Percentiles rank a stretch among this genome's conserved stretches.
Evolutionary conservation across 53 echinoderm and acorn worm genomes (phyloP).

Genomic region (Zoroaster sp.): DNA sequence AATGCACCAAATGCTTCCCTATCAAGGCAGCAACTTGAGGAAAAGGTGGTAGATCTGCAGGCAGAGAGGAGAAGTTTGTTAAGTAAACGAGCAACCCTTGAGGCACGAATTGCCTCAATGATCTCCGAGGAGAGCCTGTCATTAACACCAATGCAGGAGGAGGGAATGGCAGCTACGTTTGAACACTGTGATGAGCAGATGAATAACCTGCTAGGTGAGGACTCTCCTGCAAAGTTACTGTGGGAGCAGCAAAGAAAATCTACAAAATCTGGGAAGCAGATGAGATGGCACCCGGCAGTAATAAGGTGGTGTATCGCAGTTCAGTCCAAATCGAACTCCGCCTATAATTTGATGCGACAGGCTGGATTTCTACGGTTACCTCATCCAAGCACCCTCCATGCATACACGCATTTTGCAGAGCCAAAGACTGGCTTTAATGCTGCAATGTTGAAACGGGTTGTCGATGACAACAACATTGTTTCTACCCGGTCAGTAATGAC

Average conservation of each 20-base stretch:
- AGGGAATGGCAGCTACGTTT: background rate
- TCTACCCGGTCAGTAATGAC: background rate
- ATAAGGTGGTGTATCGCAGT: constrained; percentile 44
- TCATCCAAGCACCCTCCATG: constrained; percentile 19
- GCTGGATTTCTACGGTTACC: constrained; percentile 17
- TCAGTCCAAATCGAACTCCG: background rate
- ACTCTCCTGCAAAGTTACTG: background rate
- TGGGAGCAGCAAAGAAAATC: constrained; percentile 34
- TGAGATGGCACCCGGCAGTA: constrained; percentile 56
- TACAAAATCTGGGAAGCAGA: background rate
- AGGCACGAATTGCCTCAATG: background rate
- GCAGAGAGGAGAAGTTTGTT: background rate
- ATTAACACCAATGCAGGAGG: background rate
- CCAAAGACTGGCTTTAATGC: constrained; percentile 1
- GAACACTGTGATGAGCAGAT: background rate
- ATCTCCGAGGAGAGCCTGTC: background rate
- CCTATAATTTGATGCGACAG: constrained; percentile 19
- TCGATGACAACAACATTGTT: constrained; percentile 3
- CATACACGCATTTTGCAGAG: constrained; percentile 33
- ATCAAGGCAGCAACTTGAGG: background rate
- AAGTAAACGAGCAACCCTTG: background rate
- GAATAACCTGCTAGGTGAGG: background rate
- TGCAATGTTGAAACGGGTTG: constrained; percentile 3
- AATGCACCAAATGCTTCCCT: background rate
- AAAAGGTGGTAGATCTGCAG: background rate